Conservation (phyloP, 2,888 invertebrate species). For the Campaea margaritaria region DNA sequence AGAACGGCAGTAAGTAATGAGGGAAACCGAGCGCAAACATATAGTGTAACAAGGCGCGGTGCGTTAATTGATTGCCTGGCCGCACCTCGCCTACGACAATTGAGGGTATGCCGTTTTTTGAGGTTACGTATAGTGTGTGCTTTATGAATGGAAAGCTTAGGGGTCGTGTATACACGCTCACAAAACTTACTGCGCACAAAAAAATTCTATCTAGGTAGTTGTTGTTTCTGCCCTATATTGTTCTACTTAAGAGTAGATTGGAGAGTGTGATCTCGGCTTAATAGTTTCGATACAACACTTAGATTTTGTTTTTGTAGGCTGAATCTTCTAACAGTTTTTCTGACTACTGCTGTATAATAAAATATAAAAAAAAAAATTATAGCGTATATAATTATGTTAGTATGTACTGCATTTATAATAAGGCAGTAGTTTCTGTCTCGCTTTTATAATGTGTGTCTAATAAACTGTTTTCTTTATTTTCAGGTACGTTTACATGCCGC, state of each 20-base stretch:
- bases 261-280: no score
- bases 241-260: no score
- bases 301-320: no score
- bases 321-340: no score
- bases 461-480: conserved; percentile 7
- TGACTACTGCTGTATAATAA: no score
- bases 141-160: conserved; percentile 23
- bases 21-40: conserved; percentile 73
- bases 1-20: conserved; percentile 77
- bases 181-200: not conserved
- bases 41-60: conserved; percentile 71
- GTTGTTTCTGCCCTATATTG: not conserved
- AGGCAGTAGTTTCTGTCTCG: not conserved
- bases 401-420: no score
- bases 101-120: conserved; percentile 41
- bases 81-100: conserved; percentile 56
- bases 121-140: conserved; percentile 29
- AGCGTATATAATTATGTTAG: no score
- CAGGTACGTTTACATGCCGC: conserved; percentile 14
- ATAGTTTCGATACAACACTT: no score
- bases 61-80: conserved; percentile 76
- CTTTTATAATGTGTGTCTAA: not conserved
- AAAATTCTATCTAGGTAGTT: not conserved
- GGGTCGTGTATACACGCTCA: conserved; percentile 6
- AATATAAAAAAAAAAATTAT: no score